Conservation (phyloP, 1,140 invertebrate species). For the Homalodisca vitripennis region DNA sequence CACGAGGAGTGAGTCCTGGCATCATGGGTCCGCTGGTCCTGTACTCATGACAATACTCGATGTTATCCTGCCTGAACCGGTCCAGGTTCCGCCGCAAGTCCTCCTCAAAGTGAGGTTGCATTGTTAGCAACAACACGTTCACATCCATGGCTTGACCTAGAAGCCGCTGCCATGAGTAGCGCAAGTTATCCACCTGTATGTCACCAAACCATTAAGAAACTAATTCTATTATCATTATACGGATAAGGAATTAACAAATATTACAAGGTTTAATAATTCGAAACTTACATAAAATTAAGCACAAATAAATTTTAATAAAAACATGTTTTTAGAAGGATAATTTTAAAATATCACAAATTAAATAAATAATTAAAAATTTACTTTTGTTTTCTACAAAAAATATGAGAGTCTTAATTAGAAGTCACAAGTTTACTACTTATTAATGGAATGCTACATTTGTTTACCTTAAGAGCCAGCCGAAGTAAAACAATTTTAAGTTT, state of each 20-base stretch:
- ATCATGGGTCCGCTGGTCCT: constrained; percentile 90
- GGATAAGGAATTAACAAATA: neutral
- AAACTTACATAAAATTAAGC: neutral
- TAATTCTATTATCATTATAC: neutral
- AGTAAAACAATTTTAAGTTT: no score
- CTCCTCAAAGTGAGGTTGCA: constrained; percentile 86
- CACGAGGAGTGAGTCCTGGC: constrained; percentile 80
- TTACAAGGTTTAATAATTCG: neutral
- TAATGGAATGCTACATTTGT: no score
- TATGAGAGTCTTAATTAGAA: no score
- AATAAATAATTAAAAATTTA: neutral
- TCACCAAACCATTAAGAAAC: no score
- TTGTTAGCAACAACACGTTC: constrained; percentile 75
- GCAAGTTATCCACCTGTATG: constrained; percentile 74
- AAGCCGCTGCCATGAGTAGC: constrained; percentile 84
- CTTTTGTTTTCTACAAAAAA: no score
- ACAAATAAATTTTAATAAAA: constrained; percentile 12
- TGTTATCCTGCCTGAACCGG: constrained; percentile 79
- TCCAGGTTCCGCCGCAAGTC: constrained; percentile 83
- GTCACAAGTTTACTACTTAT: no score
- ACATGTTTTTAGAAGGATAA: no score
- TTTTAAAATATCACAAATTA: constrained; percentile 16
- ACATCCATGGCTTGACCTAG: constrained; percentile 72
- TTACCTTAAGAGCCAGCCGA: no score
- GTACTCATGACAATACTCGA: constrained; percentile 84